A percentile compares a stretch with the other conserved stretches of the same genome.
Evolutionary conservation across 2,113 vertebrate species (phyloP).

Genomic region (Glaucidium brasilianum): DNA sequence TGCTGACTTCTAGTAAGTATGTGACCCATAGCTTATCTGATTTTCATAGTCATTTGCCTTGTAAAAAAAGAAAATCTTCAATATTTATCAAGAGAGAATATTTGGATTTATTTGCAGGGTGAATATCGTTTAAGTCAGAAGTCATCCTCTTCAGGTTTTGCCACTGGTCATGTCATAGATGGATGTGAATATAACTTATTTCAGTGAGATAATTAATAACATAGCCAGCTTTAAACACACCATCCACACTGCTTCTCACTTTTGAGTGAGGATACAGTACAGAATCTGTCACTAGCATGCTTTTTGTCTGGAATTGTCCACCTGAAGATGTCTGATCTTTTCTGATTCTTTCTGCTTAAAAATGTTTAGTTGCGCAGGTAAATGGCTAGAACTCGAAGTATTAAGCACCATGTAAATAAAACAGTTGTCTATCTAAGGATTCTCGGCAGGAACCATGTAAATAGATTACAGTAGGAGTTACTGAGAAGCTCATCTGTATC

Average conservation of each 20-base stretch:
- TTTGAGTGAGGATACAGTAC: not conserved
- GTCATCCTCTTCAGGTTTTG: not conserved
- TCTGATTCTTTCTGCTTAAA: not conserved
- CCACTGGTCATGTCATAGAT: not conserved
- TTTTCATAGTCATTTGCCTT: not conserved
- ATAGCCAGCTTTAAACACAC: not conserved
- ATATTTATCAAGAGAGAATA: not conserved
- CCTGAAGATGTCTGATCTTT: not conserved
- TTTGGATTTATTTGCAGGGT: not conserved
- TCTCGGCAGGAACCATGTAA: not conserved
- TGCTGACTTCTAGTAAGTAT: not conserved
- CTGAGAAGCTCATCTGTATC: not conserved
- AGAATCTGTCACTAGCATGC: not conserved
- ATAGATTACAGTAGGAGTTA: not conserved
- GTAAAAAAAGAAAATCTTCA: not conserved
- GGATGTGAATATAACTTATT: not conserved
- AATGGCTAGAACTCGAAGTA: not conserved
- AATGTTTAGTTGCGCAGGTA: not conserved
- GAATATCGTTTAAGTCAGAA: not conserved
- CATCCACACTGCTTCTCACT: not conserved
- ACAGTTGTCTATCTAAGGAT: not conserved
- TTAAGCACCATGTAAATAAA: not conserved
- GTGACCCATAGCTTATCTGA: not conserved
- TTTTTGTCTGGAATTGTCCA: not conserved
- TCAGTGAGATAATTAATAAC: not conserved